Conservation (phyloP, 2,113 vertebrate genomes). For the Irena cyanogastra region DNA sequence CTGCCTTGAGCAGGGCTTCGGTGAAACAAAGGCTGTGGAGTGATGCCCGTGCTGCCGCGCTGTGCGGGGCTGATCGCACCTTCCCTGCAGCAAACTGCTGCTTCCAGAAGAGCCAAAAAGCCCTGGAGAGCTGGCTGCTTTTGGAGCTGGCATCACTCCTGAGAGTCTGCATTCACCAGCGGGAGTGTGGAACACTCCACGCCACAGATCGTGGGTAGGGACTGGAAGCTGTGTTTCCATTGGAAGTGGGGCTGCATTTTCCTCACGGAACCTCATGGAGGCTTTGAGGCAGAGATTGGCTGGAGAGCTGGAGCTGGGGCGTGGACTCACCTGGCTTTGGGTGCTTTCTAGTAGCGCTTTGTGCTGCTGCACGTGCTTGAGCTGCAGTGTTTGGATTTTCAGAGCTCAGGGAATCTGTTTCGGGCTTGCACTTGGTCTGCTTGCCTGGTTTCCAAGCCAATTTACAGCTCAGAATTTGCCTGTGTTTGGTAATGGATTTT, state of each 20-base stretch:
- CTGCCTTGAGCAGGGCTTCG: constrained; percentile 72
- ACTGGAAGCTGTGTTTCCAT: not conserved
- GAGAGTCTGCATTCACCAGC: not conserved
- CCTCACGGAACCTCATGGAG: not conserved
- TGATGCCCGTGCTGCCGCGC: constrained; percentile 64
- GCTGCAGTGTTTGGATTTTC: accelerated
- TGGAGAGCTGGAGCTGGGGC: not conserved
- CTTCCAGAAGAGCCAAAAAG: not conserved
- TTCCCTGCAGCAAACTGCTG: constrained; percentile 30
- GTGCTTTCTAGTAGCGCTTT: not conserved
- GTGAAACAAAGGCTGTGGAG: constrained; percentile 77
- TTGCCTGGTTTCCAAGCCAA: not conserved
- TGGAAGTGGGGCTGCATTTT: not conserved
- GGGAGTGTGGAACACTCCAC: not conserved
- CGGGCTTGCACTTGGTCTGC: not conserved
- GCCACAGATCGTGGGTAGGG: not conserved
- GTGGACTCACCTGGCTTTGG: accelerated
- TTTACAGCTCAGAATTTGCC: not conserved
- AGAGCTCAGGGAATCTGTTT: accelerated
- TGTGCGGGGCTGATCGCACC: constrained; percentile 67
- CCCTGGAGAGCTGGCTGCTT: constrained; percentile 5
- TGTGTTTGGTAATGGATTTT: not conserved
- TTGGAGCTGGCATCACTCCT: constrained; percentile 2
- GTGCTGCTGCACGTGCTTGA: not conserved
- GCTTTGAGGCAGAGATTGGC: not conserved